Conservation (phyloP, 2,113 vertebrate genomes). For the Callipepla californica region DNA sequence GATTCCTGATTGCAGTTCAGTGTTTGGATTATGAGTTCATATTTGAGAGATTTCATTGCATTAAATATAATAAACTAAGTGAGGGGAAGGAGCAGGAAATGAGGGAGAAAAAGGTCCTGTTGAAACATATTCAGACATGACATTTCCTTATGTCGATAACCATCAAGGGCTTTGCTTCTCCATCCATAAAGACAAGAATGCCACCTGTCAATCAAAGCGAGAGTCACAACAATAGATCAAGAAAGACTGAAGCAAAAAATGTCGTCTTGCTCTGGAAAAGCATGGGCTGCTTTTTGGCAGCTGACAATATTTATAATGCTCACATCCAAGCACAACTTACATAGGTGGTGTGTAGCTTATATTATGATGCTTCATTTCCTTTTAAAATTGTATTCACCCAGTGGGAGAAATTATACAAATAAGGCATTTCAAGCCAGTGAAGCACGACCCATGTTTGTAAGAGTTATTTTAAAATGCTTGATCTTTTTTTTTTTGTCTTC, state of each 20-base stretch:
- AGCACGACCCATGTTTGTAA: constrained; percentile 52
- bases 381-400: constrained; percentile 72
- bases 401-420: constrained; percentile 74
- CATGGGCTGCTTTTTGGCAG: background rate
- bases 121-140: constrained; percentile 84
- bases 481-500: background rate
- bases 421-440: constrained; percentile 65
- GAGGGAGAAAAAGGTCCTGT: constrained; percentile 55
- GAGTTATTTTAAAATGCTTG: constrained; percentile 64
- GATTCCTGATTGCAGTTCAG: constrained; percentile 71
- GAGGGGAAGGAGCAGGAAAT: constrained; percentile 50
- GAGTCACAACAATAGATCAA: constrained; percentile 60
- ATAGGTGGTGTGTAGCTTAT: constrained; percentile 57
- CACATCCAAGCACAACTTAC: constrained; percentile 20
- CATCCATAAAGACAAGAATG: constrained; percentile 91
- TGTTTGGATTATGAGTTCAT: constrained; percentile 64
- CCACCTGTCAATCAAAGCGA: constrained; percentile 89
- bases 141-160: constrained; percentile 95
- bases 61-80: constrained; percentile 76
- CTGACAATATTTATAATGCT: constrained; percentile 46
- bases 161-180: constrained; percentile 87
- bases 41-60: constrained; percentile 65
- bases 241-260: constrained; percentile 54
- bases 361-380: constrained; percentile 63
- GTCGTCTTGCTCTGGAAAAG: constrained; percentile 33